phyloP scores from a whole-genome alignment of 2,797 vertebrate genomes.

The Phrynocephalus forsythii region DNA sequence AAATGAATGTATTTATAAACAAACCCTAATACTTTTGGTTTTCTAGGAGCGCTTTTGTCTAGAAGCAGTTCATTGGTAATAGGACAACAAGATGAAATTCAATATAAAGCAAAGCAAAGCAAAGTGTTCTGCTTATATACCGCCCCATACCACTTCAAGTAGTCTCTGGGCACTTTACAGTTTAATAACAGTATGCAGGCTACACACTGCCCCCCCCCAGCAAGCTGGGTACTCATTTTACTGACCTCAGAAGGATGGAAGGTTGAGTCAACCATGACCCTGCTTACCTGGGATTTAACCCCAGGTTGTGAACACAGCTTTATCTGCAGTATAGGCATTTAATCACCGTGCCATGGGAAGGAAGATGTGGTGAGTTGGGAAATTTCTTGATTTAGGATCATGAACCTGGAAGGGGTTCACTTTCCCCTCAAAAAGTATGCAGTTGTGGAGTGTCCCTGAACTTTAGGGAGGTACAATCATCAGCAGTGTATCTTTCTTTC shows the following conservation, averaged over 20 bases:
- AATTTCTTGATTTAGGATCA: background rate
- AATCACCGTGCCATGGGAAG: no score
- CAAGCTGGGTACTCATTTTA: no score
- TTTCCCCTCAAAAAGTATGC: background rate
- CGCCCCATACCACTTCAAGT: no score
- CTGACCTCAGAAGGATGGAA: no score
- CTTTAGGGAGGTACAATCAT: background rate
- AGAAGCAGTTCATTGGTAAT: background rate
- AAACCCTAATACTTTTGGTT: background rate
- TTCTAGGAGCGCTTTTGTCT: background rate
- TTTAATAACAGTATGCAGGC: no score
- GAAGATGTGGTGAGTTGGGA: background rate
- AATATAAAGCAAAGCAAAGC: background rate
- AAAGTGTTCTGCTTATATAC: no score
- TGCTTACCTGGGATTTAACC: no score
- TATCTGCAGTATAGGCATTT: no score
- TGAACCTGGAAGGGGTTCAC: background rate
- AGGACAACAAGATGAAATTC: background rate
- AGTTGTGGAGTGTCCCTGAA: background rate
- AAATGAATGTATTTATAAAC: background rate
- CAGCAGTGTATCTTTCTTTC: background rate
- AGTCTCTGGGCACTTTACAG: no score
- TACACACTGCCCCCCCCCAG: no score
- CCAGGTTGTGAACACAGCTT: no score
- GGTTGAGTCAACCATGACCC: no score